Conservation (phyloP, 1,140 invertebrate species). For the Pentalonia nigronervosa region DNA sequence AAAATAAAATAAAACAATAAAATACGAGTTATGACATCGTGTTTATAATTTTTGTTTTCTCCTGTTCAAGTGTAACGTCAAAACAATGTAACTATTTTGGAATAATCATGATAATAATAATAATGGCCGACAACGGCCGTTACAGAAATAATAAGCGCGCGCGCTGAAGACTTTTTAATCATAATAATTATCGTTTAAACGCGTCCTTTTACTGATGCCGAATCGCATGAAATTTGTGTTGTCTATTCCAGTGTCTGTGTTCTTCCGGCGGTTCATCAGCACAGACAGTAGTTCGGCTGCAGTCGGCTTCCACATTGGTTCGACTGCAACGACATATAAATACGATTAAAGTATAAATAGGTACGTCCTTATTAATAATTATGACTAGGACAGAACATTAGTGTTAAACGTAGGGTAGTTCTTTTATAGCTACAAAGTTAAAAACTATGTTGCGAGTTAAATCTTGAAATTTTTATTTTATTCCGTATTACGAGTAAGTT, state of each 20-base stretch:
- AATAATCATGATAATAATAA: background rate
- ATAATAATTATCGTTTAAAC: background rate
- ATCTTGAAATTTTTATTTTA: no score
- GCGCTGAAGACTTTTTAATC: background rate
- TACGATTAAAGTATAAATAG: background rate
- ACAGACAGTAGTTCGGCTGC: slow-evolving; percentile 32
- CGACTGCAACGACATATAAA: background rate
- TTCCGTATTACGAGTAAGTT: no score
- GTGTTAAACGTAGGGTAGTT: no score
- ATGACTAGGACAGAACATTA: background rate
- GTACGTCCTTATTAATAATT: background rate
- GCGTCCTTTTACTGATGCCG: slow-evolving; percentile 33
- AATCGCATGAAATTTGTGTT: slow-evolving; percentile 52
- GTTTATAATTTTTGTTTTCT: slow-evolving; percentile 12
- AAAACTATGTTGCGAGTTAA: background rate
- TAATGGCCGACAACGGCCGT: background rate
- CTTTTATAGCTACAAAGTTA: background rate
- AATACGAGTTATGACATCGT: background rate
- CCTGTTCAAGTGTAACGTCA: background rate
- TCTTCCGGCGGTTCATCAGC: slow-evolving; percentile 41
- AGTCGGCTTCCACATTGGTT: slow-evolving; percentile 31
- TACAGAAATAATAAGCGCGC: background rate
- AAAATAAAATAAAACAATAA: background rate
- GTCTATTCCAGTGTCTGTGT: background rate
- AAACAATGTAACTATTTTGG: background rate